Evolutionary conservation across 2,888 invertebrate genomes (phyloP), one percentile per base, ranked within the genome.

Genomic region (Caenorhabditis sp.): DNA sequence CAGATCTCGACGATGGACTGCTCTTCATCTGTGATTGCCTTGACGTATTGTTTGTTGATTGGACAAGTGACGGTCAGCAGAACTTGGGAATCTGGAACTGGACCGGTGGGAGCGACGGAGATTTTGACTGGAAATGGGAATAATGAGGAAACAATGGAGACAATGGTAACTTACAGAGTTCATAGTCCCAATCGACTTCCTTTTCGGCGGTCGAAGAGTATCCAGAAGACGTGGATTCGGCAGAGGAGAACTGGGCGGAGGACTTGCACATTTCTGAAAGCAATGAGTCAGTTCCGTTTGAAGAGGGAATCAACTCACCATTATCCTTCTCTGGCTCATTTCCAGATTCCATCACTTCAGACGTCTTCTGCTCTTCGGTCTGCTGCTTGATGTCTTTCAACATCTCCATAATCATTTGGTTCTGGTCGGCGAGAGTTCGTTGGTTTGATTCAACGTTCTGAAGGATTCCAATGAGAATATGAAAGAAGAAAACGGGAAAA

Each of bases 121-220:
- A 70, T 70, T 20, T 70, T 70, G 53, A n/a, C 70, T 70, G 61
- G 51, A 70, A 70, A 13, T 11, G 13, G 18, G 24, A 18, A 37
- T 15, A 15, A 28, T 56, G n/a, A 15, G 13, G n/a, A 56, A 56
- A 13, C 24, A 15, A 2, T 4, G 20, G 5, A 6, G 18, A 26
- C 13, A 20, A 37, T 6, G 9, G 32, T 9, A 32, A 61, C 70
- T 70, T 53, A 70, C 70, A 70, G 6, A 11, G 22, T 35, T 70
- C 70, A 60, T 60, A 70, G 3, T 70, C 70, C 50, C 47, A 40
- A 28, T 70, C 70, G 18, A 53, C 24, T 8, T 58, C 61, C 9
- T 5, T 28, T 5, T 47, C 47, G 18, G n/a, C 1, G 6, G 15
- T 2, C 6, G 61, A 51, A 18, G 37, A n/a, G 44, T 70, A 70